Evolutionary conservation across 1,140 invertebrate genomes (phyloP).

Genomic region (Alviniconcha marisindica): DNA sequence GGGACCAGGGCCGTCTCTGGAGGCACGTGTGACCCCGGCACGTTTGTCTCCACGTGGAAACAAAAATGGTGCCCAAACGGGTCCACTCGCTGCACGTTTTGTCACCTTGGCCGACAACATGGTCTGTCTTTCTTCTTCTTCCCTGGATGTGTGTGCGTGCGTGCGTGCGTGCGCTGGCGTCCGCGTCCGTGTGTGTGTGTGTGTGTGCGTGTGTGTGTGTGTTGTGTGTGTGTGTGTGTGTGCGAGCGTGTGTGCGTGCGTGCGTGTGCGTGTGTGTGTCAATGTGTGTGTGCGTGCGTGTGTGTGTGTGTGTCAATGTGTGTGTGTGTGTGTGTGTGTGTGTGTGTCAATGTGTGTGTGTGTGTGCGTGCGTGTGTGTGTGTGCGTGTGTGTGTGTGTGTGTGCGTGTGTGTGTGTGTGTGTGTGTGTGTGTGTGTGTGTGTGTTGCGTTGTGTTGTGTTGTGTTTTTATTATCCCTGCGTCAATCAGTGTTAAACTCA

Average conservation of each 20-base stretch:
- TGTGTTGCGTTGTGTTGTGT: too few relatives aligned
- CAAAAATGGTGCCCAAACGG: too few relatives aligned
- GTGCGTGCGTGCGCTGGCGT: not conserved
- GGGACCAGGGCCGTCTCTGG: too few relatives aligned
- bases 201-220: not conserved
- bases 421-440: too few relatives aligned
- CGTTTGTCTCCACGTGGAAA: too few relatives aligned
- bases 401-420: not conserved
- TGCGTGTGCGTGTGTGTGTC: slow-evolving; percentile 1
- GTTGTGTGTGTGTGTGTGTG: not conserved
- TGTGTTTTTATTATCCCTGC: too few relatives aligned
- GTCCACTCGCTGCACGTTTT: too few relatives aligned
- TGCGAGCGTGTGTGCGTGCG: not conserved
- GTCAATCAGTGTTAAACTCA: too few relatives aligned
- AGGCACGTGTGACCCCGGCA: too few relatives aligned
- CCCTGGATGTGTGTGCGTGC: not conserved
- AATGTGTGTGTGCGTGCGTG: not conserved
- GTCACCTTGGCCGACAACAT: too few relatives aligned
- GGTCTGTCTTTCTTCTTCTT: too few relatives aligned
- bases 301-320: not conserved
- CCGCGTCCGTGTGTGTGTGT: not conserved
- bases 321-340: not conserved
- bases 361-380: not conserved
- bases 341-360: not conserved
- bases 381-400: not conserved